Base-by-base conservation (phyloP, 2,888 invertebrate species). In the Scaptomyza cyrtandrae region DNA sequence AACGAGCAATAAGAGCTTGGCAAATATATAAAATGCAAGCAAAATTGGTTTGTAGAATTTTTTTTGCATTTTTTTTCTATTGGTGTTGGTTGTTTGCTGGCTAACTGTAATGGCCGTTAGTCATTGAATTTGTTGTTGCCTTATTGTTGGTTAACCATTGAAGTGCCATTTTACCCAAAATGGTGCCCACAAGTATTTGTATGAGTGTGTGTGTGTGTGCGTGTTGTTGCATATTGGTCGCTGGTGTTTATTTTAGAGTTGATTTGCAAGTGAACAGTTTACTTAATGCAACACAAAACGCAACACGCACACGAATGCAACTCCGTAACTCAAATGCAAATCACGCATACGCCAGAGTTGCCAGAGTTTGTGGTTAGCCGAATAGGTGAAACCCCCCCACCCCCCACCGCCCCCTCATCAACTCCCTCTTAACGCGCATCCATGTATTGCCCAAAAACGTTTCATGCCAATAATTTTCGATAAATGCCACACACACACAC, bases 211-310 rank as follows among this genome's bases (percentile, higher is more conserved):
- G 53, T 70, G 55, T 72, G 56, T 71, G 59, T 57, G 66, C 68
- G 66, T 48, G 61, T 76, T 24, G 24, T 59, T 57, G 66, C 68
- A 64, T 48, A 68, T 73, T 68, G 76, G 77, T 66, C 62, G 82
- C 69, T 75, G 79, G 65, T 88, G 85, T 87, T 87, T 87, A 82
- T 86, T 81, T 86, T 78, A 65, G 83, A 87, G 87, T 87, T 87
- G 87, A 89, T 87, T 87, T 89, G 85, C 80, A 87, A 87, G 88
- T 89, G 86, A 87, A 83, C 87, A 89, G 85, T 87, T 88, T 87
- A 85, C 87, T 82, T 83, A 88, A 81, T 87, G 80, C 78, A 71
- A 39, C 14, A 6, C 39, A 39, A 39, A 37, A 14, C 39, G 39
- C 39, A 39, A 71, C 68, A 49, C 68, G 59, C 46, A 70, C 14